Evolutionary conservation across 2,113 vertebrate species (phyloP), one percentile per base, ranked within the genome.

Genomic region (Herpailurus yagouaroundi): DNA sequence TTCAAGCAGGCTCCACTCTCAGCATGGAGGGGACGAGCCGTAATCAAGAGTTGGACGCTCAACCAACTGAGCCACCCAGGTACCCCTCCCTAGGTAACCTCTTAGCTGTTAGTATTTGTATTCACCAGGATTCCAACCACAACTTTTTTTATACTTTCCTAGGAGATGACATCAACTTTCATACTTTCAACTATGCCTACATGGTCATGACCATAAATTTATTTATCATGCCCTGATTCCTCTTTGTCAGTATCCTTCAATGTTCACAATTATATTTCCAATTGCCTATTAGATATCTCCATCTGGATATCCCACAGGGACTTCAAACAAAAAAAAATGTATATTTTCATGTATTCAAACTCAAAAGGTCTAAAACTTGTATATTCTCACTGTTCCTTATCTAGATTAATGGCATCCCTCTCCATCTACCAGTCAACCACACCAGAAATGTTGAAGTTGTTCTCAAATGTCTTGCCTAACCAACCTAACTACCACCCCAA

Each of bases 301-400:
- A 69, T 29, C 29, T 84, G 79, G 50, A 89, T 13, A 97, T 5
- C 33, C 69, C 33, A 88, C 10, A 60, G 64, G 71, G 12, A 82
- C 33, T 82, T 66, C 27, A 80, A 80, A 69, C 71, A 66, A 11
- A 97, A 33, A 77, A 68, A 77, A 69, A 25, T 48, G 2, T 36
- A 9, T 85, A 36, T 77, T 73, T 94, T 93, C 52, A 50, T n/a
- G 14, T 66, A 95, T 57, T 89, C 57, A 80, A 79, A 96, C 36
- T 85, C 71, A 93, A 86, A 95, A 73, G 69, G 27, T 84, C 23
- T 19, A n/a, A 27, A 91, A 76, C 18, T 16, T 14, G 0, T 69
- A 55, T 79, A 45, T 64, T 60, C 31, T 89, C 63, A 63, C 41
- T 19, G 60, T 84, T 92, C 64, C 45, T 81, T 88, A 63, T 50